phyloP scores from a whole-genome alignment of 2,113 vertebrate genomes.

The Sinocyclocheilus anophthalmus region DNA sequence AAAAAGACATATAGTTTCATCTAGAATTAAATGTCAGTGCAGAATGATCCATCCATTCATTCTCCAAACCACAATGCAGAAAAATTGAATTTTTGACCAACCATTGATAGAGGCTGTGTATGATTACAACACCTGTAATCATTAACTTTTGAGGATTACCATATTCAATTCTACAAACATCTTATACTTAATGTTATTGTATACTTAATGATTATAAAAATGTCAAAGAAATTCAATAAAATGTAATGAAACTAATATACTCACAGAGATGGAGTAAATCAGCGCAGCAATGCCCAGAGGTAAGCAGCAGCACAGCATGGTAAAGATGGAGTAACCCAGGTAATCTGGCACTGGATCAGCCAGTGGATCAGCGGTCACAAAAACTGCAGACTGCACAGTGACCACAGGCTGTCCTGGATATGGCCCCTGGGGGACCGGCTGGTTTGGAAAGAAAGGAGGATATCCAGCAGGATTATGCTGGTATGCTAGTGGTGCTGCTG shows the following conservation, averaged over 20 bases:
- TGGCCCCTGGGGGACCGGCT: not conserved
- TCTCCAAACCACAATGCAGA: no score
- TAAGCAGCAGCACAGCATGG: conserved; percentile 48
- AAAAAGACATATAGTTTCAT: no score
- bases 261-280: not conserved
- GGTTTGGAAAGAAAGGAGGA: not conserved
- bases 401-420: conserved; percentile 47
- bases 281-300: conserved; percentile 68
- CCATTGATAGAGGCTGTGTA: no score
- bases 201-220: not conserved
- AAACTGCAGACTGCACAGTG: conserved; percentile 63
- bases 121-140: no score
- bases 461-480: conserved; percentile 9
- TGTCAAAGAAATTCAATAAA: not conserved
- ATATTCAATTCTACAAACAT: no score
- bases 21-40: no score
- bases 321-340: not conserved
- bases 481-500: not conserved
- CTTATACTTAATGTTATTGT: not conserved
- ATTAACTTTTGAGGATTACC: no score
- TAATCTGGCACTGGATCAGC: conserved; percentile 51
- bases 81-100: no score
- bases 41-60: no score
- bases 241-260: not conserved
- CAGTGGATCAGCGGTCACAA: conserved; percentile 55